Evolutionary conservation across 2,797 vertebrate species (phyloP), one percentile per base, ranked within the genome.

Genomic region (Sciaenops ocellatus): DNA sequence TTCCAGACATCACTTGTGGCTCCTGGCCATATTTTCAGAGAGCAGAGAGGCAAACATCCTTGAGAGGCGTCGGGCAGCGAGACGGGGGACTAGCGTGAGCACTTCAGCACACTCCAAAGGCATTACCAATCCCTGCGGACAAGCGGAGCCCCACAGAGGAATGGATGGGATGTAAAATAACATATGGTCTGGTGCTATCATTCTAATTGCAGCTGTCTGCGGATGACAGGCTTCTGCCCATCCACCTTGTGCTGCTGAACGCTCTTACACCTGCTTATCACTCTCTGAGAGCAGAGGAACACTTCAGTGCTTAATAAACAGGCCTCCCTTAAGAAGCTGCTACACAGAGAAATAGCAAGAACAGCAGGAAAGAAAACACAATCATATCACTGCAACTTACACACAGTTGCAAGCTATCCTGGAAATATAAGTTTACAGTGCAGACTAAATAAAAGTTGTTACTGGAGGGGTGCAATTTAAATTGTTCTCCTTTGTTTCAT

Each of bases 1-100:
- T 88, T 83, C 52, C 77, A 91, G 84, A 73, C 73, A 89, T 90
- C 83, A 83, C 55, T 86, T 62, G 82, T 86, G 78, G 88, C 83
- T 88, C 13, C 61, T 34, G 73, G 88, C 79, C 78, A 86, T 83
- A 80, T 89, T 90, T 86, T 69, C 56, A 61, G 68, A 79, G 83
- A 70, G 80, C 54, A 46, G 76, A 76, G 56, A 67, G 47, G 71
- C 70, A 81, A 84, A 71, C 66, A 70, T 87, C 87, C 84, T 85
- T 46, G 82, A 87, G 77, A 81, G 24, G 56, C 60, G 3, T 47
- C n/a, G 18, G 69, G 69, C 85, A 64, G 78, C 55, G 47, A 87
- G 81, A 84, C 59, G 9, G 4, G 34, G 42, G 64, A 80, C 57
- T 5, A 38, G 65, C 20, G 77, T 83, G 78, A 74, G 73, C 70